Evolutionary conservation across 2,888 invertebrate species (phyloP).

Genomic region (Choristoneura rosaceana): DNA sequence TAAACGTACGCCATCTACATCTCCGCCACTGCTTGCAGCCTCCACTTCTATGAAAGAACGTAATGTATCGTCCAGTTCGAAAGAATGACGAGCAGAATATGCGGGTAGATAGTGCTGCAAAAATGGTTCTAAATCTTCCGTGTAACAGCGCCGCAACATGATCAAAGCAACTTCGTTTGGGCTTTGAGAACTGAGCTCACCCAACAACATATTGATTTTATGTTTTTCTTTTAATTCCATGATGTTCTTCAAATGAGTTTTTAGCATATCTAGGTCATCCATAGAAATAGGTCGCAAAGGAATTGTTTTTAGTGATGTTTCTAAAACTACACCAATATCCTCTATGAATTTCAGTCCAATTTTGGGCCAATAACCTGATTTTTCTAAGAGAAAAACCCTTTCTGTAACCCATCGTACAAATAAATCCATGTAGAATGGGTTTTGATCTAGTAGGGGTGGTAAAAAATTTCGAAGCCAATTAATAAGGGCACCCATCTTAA

Average conservation of each 20-base stretch:
- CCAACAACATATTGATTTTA: constrained; percentile 76
- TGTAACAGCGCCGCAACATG: constrained; percentile 80
- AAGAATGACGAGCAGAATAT: constrained; percentile 70
- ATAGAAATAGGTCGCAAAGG: constrained; percentile 73
- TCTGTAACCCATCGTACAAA: constrained; percentile 81
- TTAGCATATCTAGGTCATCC: constrained; percentile 74
- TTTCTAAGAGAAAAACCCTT: constrained; percentile 75
- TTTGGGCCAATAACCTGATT: constrained; percentile 81
- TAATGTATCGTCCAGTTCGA: constrained; percentile 77
- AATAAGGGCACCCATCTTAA: constrained; percentile 75
- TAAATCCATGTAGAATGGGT: constrained; percentile 77
- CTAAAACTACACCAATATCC: constrained; percentile 68
- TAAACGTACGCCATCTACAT: constrained; percentile 71
- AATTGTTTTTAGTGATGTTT: constrained; percentile 70
- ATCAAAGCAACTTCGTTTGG: constrained; percentile 76
- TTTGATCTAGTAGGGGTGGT: constrained; percentile 72
- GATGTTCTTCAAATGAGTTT: constrained; percentile 72
- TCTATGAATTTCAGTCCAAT: constrained; percentile 79
- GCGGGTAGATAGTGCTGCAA: constrained; percentile 73
- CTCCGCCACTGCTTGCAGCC: constrained; percentile 72
- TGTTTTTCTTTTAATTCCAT: constrained; percentile 78
- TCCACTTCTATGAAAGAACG: constrained; percentile 75
- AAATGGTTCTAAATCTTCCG: constrained; percentile 76
- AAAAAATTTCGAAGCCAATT: constrained; percentile 79
- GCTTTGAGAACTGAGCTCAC: constrained; percentile 73